These are phyloP conservation scores for Pimpla rufipes DNA, from an alignment of 2,888 invertebrate species.

Conservation along the genomic window DNA sequence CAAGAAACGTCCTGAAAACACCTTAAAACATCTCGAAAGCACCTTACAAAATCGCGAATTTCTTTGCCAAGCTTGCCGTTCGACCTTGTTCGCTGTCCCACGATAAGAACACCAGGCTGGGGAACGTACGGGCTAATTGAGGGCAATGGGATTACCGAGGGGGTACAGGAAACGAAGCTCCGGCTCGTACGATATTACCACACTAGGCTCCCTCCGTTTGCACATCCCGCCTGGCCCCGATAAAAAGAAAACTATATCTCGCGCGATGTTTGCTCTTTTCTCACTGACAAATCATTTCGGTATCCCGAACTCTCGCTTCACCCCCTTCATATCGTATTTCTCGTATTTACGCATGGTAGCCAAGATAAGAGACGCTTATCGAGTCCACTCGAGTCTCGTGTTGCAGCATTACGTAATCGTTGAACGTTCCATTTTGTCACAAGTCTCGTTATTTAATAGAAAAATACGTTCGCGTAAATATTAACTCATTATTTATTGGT, in stretches of 20 bases:
- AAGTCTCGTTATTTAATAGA: not conserved
- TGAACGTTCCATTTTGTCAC: conserved; percentile 2
- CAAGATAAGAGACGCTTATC: conserved; percentile 59
- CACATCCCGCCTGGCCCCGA: conserved; percentile 36
- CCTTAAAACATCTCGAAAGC: too few relatives aligned
- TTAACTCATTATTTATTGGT: too few relatives aligned
- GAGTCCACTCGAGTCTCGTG: not conserved
- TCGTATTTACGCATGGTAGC: conserved; percentile 12
- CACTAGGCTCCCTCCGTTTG: conserved; percentile 36
- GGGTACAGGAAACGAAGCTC: conserved; percentile 63
- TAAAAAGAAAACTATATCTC: conserved; percentile 31
- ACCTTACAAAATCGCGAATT: conserved; percentile 30
- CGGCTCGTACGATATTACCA: conserved; percentile 58
- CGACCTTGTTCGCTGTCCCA: conserved; percentile 65
- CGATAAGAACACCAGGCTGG: conserved; percentile 64
- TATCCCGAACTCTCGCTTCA: not conserved
- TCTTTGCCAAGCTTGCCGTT: conserved; percentile 9
- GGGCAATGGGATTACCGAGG: conserved; percentile 71
- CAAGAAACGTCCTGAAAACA: too few relatives aligned
- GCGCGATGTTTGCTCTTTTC: conserved; percentile 4
- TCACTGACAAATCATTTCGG: not conserved
- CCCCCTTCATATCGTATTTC: conserved; percentile 35
- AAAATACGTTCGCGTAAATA: too few relatives aligned
- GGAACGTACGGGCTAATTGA: conserved; percentile 64
- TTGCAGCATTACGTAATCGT: conserved; percentile 50